Evolutionary conservation across 2,113 vertebrate species (phyloP), one percentile per base, ranked within the genome.

Genomic region (Heterotis niloticus): DNA sequence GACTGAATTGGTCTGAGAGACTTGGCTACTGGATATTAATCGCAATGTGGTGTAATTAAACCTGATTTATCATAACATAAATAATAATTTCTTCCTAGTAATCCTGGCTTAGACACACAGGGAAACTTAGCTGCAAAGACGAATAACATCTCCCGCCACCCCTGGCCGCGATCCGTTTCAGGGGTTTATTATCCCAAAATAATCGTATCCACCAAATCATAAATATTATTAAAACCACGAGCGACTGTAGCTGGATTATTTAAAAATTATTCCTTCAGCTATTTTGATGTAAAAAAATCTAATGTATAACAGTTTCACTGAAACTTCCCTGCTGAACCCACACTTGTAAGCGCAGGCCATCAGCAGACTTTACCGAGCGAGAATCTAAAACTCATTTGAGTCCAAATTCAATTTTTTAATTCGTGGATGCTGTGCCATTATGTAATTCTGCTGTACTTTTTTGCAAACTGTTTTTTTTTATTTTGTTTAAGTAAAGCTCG

Each of bases 11-110:
- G 5, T 74, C 54, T 20, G 57, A 57, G 56, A 16, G 13, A 24
- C 51, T 56, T 18, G 26, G 57, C 0, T 74, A 57, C 9, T 26
- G 20, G 12, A 59, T 57, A n/a, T 73, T 74, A 57, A 5, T 14
- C 59, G 14, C 14, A 73, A 59, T 57, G 52, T 59, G n/a, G 51
- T 29, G 54, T 24, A 74, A 26, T 59, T 74, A 74, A 74, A 59
- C 69, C 11, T 52, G 18, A 20, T 7, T 54, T 1, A 13, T 20
- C 54, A 17, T 51, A 72, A 72, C 34, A 23, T 10, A n/a, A 52
- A 72, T 52, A 5, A 72, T n/a, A n/a, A n/a, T n/a, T n/a, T 44
- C 18, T 20, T 44, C 34, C 28, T 71, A 71, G 44, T 20, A 52
- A 71, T 52, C 34, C 23, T 18, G 44, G 28, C 5, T 18, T 10